Evolutionary conservation across 2,888 invertebrate species (phyloP), one percentile per base, ranked within the genome.

Genomic region (Agonopterix heracliana): DNA sequence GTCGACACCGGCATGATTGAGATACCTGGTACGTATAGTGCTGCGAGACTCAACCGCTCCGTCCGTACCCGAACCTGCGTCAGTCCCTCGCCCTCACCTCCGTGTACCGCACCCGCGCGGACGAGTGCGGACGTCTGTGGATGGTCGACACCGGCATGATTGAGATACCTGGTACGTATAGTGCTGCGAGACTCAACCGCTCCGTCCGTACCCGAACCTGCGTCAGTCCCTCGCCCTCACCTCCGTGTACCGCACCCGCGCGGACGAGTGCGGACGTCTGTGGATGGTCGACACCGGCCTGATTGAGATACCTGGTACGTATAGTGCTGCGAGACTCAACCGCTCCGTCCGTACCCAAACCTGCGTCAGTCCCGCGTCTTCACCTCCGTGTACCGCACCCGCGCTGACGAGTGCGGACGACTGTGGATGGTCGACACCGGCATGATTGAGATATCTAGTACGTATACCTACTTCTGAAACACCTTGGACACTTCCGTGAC

Each of bases 221-320:
- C 44, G 56, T 0, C 55, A 48, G 0, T 63, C 74, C 0, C 62
- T 69, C 14, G 60, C 56, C 38, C 68, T 94, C 9, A 90, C 93
- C 1, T 95, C 93, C 0, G 93, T 94, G 2, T 95, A 95, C 69
- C 85, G 95, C 42, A 90, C 93, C 0, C 87, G 82, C 1, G 90
- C 93, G 0, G 96, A 96, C 68, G 73, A 77, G 1, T 96, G 95
- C 59, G 91, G 92, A 42, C 79, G 95, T 4, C 81, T 96, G 1
- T 96, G 95, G 95, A 92, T 94, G 66, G 90, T 95, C 1, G 95
- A 95, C 64, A 93, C 94, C 0, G 95, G 95, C 1, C 72, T 92
- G 38, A 70, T 93, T 48, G 93, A 95, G 69, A 90, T 92, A 63
- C 90, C 92, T 46, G 90, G 94, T 90, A 73, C 84, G 66, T 41